Evolutionary conservation across 2,888 invertebrate genomes (phyloP), one percentile per base, ranked within the genome.

Genomic region (Entomobrya proxima): DNA sequence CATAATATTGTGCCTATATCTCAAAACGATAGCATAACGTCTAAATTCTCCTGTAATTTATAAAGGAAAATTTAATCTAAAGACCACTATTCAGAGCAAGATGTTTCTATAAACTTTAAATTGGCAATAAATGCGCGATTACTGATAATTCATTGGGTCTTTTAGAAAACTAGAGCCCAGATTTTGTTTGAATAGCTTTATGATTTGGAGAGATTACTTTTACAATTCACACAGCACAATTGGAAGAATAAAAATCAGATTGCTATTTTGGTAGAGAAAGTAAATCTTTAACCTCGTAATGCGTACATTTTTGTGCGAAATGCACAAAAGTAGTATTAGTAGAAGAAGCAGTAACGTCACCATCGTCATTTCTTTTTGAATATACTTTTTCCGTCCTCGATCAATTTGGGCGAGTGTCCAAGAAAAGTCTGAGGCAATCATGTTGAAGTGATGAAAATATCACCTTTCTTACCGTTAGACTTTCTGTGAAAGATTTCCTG

Each of bases 381-480:
- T 81, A 81, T 80, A 61, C 50, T 61, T 55, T n/a, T 40, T 78
- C 35, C 76, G 85, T 87, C 64, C 85, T 64, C 81, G 76, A 88
- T 86, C 86, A 67, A 72, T 80, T 86, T 86, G 87, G 89, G 89
- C 89, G 75, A 47, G 32, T 86, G 87, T 89, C 89, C 89, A 89
- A 87, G 85, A 87, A 78, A 88, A 87, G 83, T 87, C 86, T 78
- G 86, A 87, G 81, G 87, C 88, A 89, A 89, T 89, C 89, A 86
- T 83, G 88, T 86, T 87, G 86, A 89, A 89, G 88, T 89, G 89
- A 89, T 89, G 89, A 88, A 89, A 89, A 89, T 88, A 89, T 88
- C 88, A 89, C 88, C 89, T 88, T 87, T 77, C 77, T 79, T 86
- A 58, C 78, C 74, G 82, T 76, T 83, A 76, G 76, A 50, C 83